Evolutionary conservation across 2,113 vertebrate species (phyloP), one percentile per base, ranked within the genome.

Genomic region (Dicerorhinus sumatrensis): DNA sequence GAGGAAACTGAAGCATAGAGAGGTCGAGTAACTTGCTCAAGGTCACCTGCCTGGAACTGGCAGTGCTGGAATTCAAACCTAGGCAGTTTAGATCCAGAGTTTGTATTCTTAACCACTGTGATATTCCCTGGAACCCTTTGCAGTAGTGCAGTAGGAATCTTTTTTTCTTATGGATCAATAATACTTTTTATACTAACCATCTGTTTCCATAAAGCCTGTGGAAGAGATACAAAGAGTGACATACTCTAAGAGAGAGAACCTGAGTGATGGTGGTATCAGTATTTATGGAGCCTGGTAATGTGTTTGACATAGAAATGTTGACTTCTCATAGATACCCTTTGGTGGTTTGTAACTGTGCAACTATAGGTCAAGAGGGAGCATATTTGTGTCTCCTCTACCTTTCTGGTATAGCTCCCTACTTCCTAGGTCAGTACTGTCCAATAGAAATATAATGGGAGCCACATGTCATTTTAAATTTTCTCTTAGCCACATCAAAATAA

Each of bases 401-500:
- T 86, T 75, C 63, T 88, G 60, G 54, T 62, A 54, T 83, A 91
- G 33, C 39, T 94, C 3, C 80, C 76, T 54, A 13, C 58, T 36
- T 16, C 58, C 36, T 89, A 14, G 42, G 60, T 72, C 11, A 33
- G n/a, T 72, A 36, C 20, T 72, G 4, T 83, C 63, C n/a, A 48
- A 33, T 17, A 95, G 36, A 67, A 88, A 62, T 76, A 72, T 7
- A 96, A 54, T 27, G 36, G 67, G 33, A 92, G 14, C 23, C 29
- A 75, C 39, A 0, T 6, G n/a, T 91, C 67, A 75, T 62, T 91
- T 70, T 62, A 69, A 56, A 39, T 36, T 80, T 70, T 73, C 42
- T 81, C 11, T 89, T 84, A 85, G 25, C 75, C 13, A 80, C 13
- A 75, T 91, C 58, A 73, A 90, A 90, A 73, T 90, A 94, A 73